phyloP scores from a whole-genome alignment of 1,140 invertebrate genomes.

The Bombus confusus region DNA sequence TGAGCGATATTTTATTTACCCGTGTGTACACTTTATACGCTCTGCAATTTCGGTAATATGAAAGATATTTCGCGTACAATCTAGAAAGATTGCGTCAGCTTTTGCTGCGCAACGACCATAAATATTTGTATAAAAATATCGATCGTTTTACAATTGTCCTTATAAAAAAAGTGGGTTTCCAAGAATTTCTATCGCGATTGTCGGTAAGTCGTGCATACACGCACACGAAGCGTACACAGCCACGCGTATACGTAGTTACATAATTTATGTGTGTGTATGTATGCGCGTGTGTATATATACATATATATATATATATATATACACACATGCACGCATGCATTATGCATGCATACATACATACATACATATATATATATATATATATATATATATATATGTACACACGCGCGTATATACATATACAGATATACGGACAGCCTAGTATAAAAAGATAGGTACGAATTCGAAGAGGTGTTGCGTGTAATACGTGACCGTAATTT shows the following conservation, averaged over 20 bases:
- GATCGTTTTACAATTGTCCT: constrained; percentile 17
- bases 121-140: constrained; percentile 70
- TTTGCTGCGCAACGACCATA: constrained; percentile 47
- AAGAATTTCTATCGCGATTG: not conserved
- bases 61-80: constrained; percentile 42
- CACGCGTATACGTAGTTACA: not conserved
- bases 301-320: too few species aligned
- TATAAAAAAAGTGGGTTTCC: not conserved
- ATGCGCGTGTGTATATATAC: fast-evolving
- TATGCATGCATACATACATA: too few species aligned
- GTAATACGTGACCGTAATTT: not conserved
- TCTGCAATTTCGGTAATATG: not conserved
- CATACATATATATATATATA: too few species aligned
- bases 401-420: not conserved
- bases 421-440: not conserved
- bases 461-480: not conserved
- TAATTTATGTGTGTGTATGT: not conserved
- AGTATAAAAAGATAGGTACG: not conserved
- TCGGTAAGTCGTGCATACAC: not conserved
- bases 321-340: fast-evolving
- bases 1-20: constrained; percentile 30
- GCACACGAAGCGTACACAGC: not conserved
- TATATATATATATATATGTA: not conserved
- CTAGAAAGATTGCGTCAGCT: constrained; percentile 33
- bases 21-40: not conserved